Percentiles rank a stretch among this genome's conserved stretches.
Evolutionary conservation across 2,113 vertebrate genomes (phyloP).

Genomic region (Vicugna pacos): DNA sequence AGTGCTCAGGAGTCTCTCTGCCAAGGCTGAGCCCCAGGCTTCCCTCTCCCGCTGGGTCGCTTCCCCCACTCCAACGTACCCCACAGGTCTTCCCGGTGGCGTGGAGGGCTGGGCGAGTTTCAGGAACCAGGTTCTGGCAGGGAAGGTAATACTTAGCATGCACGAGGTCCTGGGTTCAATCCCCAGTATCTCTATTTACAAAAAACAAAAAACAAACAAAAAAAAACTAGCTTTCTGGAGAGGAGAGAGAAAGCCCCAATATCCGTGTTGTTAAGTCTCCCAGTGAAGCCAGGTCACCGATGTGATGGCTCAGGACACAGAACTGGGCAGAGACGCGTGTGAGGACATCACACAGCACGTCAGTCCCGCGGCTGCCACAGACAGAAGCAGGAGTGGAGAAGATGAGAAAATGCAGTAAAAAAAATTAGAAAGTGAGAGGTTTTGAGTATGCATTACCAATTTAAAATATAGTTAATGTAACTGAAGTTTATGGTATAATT

Average conservation of each 20-base stretch:
- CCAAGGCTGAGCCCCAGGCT: neutral
- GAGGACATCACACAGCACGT: neutral
- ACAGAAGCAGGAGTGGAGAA: too few species aligned
- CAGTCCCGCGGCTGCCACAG: too few species aligned
- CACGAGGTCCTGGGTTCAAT: too few species aligned
- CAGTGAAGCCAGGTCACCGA: neutral
- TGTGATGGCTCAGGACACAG: neutral
- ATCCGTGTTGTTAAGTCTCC: neutral
- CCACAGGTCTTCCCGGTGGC: neutral
- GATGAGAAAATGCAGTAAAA: neutral
- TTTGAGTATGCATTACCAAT: neutral
- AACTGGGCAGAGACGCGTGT: neutral
- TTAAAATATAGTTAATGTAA: neutral
- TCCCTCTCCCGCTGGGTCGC: accelerated
- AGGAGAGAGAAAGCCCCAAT: neutral
- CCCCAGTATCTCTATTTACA: too few species aligned
- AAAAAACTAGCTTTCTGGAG: neutral
- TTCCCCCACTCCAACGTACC: neutral
- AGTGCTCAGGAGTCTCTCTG: neutral
- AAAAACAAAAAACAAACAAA: too few species aligned
- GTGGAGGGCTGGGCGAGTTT: neutral
- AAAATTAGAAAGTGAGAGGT: neutral
- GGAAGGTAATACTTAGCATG: too few species aligned
- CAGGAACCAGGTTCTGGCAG: neutral
- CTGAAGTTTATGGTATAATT: neutral